Percentiles rank a stretch among this genome's conserved stretches.
Evolutionary conservation across 2,888 invertebrate genomes (phyloP).

Genomic region (Pristionchus entomophagus): DNA sequence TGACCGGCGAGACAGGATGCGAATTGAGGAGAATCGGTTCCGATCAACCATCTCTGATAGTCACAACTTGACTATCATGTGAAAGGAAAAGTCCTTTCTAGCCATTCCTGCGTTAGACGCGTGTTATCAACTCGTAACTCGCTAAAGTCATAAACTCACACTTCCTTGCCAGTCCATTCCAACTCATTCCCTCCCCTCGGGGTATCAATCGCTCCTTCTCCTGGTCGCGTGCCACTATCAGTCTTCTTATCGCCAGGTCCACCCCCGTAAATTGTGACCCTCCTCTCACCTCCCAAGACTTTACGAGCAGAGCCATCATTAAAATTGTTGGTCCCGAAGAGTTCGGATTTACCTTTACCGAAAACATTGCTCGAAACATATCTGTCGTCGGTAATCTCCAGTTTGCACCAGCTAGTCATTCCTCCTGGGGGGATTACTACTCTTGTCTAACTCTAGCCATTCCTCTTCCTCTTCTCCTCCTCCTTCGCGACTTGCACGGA

Average conservation of each 20-base stretch:
- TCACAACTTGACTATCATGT: too few species aligned
- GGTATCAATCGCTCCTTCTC: not conserved
- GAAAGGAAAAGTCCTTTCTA: too few species aligned
- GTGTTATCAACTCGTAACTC: not conserved
- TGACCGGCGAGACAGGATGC: too few species aligned
- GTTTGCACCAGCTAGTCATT: too few species aligned
- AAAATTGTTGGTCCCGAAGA: too few species aligned
- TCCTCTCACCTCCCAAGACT: not conserved
- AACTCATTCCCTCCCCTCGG: not conserved
- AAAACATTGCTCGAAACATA: too few species aligned
- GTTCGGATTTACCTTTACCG: too few species aligned
- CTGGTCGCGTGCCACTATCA: slow-evolving; percentile 39
- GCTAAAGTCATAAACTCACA: slow-evolving; percentile 18
- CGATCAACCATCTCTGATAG: too few species aligned
- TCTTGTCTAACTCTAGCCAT: not conserved
- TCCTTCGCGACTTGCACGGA: not conserved
- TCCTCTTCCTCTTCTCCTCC: not conserved
- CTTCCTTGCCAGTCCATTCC: not conserved
- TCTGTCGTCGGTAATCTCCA: too few species aligned
- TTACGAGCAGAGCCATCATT: not conserved
- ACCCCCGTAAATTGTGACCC: not conserved
- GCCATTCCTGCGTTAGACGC: too few species aligned
- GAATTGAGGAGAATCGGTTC: too few species aligned
- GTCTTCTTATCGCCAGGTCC: not conserved
- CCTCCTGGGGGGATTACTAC: slow-evolving; percentile 30